Percentiles rank a stretch among this genome's conserved stretches.
Evolutionary conservation across 2,888 invertebrate species (phyloP).

Genomic region (Sinotaia quadrata): DNA sequence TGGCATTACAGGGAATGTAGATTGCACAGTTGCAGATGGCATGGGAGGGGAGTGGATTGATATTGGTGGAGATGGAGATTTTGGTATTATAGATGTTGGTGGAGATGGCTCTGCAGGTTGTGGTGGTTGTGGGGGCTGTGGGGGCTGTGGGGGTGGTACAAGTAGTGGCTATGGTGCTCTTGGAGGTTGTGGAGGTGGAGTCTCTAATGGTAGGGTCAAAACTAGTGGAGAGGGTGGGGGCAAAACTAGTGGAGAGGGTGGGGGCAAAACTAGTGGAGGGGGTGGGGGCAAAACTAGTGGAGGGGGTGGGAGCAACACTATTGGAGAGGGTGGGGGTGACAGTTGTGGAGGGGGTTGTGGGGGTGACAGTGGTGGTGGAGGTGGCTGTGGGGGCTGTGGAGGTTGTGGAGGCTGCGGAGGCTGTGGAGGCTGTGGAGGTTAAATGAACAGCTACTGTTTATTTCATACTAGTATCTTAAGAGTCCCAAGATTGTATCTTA

Average conservation of each 20-base stretch:
- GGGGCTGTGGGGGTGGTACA: slow-evolving; percentile 11
- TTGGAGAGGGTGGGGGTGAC: slow-evolving; percentile 31
- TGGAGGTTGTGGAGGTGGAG: slow-evolving; percentile 9
- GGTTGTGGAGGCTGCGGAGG: slow-evolving; percentile 19
- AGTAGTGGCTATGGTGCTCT: slow-evolving; percentile 15
- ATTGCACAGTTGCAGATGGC: slow-evolving; percentile 39
- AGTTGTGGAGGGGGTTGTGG: slow-evolving; percentile 34
- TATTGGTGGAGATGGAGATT: not conserved
- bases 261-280: slow-evolving; percentile 25
- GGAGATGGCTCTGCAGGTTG: slow-evolving; percentile 19
- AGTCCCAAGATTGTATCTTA: too few species aligned
- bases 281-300: slow-evolving; percentile 18
- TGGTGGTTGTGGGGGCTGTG: slow-evolving; percentile 20
- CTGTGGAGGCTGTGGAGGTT: not conserved
- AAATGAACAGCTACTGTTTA: too few species aligned
- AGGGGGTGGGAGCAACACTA: slow-evolving; percentile 21
- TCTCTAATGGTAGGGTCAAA: not conserved
- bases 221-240: slow-evolving; percentile 23
- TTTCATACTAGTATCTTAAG: too few species aligned
- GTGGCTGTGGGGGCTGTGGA: too few species aligned
- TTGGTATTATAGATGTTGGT: slow-evolving; percentile 16
- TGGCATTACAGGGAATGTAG: slow-evolving; percentile 33
- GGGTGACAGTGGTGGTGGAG: slow-evolving; percentile 32
- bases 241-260: slow-evolving; percentile 20
- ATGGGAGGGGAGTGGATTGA: slow-evolving; percentile 44